Evolutionary conservation across 2,113 vertebrate genomes (phyloP).

Genomic region (Nymphicus hollandicus): DNA sequence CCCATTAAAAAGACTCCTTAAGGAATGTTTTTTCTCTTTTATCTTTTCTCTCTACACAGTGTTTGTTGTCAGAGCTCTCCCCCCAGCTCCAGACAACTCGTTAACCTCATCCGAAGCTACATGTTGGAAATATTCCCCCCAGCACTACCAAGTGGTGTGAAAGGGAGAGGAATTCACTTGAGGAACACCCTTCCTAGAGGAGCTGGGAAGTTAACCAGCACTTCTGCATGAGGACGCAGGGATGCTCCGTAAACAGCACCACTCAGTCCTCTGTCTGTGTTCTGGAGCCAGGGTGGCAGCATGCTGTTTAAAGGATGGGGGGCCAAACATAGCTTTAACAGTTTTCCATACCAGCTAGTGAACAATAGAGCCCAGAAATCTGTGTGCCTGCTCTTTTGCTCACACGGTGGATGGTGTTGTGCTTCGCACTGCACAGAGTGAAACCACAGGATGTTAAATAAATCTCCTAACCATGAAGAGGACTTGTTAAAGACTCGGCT

Average conservation of each 20-base stretch:
- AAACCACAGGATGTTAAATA: neutral
- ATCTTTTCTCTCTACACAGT: neutral
- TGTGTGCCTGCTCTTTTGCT: neutral
- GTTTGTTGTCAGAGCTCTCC: neutral
- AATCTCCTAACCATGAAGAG: neutral
- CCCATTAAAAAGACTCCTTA: neutral
- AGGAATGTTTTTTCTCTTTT: neutral
- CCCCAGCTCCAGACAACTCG: neutral
- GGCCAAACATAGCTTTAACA: neutral
- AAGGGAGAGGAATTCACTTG: neutral
- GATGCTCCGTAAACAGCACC: neutral
- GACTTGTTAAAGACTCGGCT: neutral
- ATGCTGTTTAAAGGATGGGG: neutral
- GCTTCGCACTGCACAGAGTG: neutral
- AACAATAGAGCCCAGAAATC: neutral
- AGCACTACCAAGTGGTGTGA: neutral
- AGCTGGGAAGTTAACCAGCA: neutral
- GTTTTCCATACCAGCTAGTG: neutral
- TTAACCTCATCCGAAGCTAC: neutral
- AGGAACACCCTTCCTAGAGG: neutral
- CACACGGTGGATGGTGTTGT: neutral
- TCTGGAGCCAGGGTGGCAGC: neutral
- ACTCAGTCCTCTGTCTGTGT: neutral
- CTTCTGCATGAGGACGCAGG: neutral
- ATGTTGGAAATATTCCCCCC: neutral